Percentiles rank a stretch among this genome's conserved stretches.
These are phyloP conservation scores for Noctuana brunneofusca DNA, from an alignment of 2,888 invertebrate genomes.

Conservation along the genomic window DNA sequence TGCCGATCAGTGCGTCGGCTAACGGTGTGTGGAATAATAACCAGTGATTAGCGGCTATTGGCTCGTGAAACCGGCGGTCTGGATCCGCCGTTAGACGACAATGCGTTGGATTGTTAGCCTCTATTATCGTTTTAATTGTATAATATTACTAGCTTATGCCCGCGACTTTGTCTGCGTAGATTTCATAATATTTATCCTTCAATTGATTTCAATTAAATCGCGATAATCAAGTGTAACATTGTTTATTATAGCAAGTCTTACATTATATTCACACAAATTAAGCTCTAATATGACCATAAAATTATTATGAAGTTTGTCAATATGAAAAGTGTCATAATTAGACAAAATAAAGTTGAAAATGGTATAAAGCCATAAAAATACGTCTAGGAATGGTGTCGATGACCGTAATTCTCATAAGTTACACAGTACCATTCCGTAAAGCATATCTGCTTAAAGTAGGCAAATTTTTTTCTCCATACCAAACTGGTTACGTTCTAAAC, in stretches of 20 bases:
- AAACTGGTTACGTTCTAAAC: slow-evolving; percentile 32
- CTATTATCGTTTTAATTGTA: slow-evolving; percentile 19
- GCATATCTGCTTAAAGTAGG: slow-evolving; percentile 22
- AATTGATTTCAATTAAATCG: too few relatives aligned
- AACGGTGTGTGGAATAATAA: slow-evolving; percentile 34
- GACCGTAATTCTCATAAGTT: slow-evolving; percentile 44
- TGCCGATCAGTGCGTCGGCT: slow-evolving; percentile 23
- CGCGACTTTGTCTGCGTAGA: too few relatives aligned
- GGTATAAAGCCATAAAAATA: slow-evolving; percentile 17
- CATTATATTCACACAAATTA: slow-evolving; percentile 18
- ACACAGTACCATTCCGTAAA: slow-evolving; percentile 23
- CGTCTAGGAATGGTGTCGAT: slow-evolving; percentile 56
- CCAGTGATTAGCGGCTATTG: slow-evolving; percentile 41
- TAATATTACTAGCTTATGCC: too few relatives aligned
- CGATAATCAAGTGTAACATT: neutral
- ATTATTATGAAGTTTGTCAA: neutral
- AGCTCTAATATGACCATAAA: neutral
- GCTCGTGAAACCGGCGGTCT: slow-evolving; percentile 41
- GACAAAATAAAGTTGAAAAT: slow-evolving; percentile 16
- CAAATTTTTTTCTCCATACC: slow-evolving; percentile 18
- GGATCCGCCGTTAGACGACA: slow-evolving; percentile 41
- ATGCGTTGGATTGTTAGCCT: slow-evolving; percentile 19
- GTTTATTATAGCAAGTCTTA: slow-evolving; percentile 2
- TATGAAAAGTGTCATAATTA: neutral
- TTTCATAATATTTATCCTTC: too few relatives aligned